A percentile compares a stretch with the other conserved stretches of the same genome.
Conservation (phyloP, 1,140 invertebrate species). For the Thaumatotibia leucotreta region DNA sequence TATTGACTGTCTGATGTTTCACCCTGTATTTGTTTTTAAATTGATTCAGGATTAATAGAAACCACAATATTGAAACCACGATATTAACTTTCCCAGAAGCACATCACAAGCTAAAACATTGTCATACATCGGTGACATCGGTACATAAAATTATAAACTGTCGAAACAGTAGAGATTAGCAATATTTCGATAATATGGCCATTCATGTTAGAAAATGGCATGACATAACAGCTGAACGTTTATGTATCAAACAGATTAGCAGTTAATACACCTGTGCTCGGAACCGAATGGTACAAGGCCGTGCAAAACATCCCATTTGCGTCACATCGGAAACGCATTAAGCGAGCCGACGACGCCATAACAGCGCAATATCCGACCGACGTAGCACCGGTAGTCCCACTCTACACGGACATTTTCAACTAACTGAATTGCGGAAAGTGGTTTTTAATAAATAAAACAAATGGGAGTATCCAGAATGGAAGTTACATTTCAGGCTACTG, state of each 20-base stretch:
- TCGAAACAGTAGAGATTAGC: no score
- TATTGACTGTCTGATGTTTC: no score
- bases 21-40: no score
- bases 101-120: no score
- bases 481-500: not conserved
- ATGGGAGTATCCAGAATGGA: not conserved
- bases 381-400: conserved; percentile 14
- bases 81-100: no score
- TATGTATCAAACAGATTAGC: conserved; percentile 6
- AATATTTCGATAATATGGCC: no score
- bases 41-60: no score
- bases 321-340: conserved; percentile 71
- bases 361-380: conserved; percentile 67
- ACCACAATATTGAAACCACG: no score
- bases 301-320: conserved; percentile 60
- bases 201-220: not conserved
- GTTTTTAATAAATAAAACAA: not conserved
- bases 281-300: conserved; percentile 13
- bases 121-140: no score
- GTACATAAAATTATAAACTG: no score
- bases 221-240: conserved; percentile 20
- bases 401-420: not conserved
- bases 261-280: conserved; percentile 7
- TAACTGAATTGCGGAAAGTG: not conserved
- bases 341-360: conserved; percentile 46